Percentiles rank a stretch among this genome's conserved stretches.
Conservation (phyloP, 2,113 vertebrate species). For the Benitochromis conjunctus region DNA sequence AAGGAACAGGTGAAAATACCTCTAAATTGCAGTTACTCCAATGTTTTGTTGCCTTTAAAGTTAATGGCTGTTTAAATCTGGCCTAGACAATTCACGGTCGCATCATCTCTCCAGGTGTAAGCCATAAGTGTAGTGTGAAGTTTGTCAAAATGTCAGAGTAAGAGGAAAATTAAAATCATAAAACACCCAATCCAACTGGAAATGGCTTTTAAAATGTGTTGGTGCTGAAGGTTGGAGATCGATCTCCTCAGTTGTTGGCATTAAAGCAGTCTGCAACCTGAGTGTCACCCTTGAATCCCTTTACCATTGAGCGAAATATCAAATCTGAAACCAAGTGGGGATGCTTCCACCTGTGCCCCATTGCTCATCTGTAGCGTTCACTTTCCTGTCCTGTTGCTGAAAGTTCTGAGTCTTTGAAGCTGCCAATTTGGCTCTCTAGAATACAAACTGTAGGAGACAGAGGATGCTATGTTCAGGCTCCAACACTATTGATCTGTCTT, state of each 20-base stretch:
- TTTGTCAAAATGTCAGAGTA: background rate
- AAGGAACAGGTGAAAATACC: fast-evolving
- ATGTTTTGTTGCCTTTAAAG: background rate
- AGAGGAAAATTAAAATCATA: background rate
- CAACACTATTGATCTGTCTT: background rate
- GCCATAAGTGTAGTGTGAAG: background rate
- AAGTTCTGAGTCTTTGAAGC: background rate
- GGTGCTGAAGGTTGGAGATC: background rate
- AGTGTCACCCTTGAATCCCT: background rate
- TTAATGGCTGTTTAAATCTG: background rate
- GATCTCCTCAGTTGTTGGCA: background rate
- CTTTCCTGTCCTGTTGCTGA: background rate
- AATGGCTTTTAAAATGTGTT: background rate
- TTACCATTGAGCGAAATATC: background rate
- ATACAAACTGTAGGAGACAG: background rate
- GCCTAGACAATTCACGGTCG: background rate
- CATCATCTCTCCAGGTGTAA: background rate
- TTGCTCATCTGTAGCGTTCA: background rate
- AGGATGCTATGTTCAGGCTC: background rate
- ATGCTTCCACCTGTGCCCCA: background rate
- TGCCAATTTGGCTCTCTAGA: background rate
- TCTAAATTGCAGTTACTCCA: background rate
- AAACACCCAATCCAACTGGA: background rate
- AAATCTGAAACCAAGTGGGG: background rate
- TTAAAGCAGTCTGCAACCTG: background rate